Evolutionary conservation across 2,113 vertebrate species (phyloP), one percentile per base, ranked within the genome.

Genomic region (Amazona vittata): DNA sequence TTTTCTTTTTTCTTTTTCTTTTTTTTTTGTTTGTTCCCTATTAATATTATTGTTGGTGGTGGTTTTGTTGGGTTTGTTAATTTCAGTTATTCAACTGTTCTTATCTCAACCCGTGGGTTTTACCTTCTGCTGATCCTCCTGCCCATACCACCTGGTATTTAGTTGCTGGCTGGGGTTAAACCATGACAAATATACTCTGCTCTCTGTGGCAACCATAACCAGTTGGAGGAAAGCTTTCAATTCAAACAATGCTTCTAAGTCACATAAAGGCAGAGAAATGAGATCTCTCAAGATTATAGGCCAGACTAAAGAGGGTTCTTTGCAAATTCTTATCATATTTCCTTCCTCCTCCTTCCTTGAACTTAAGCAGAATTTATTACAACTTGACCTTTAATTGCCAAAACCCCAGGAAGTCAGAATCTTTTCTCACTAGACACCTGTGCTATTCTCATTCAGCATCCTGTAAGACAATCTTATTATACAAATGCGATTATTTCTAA

Each of bases 251-350:
- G 28, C 12, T 60, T 59, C 6, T 17, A 81, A 67, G 41, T 44
- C 49, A 47, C 0, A 0, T n/a, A 77, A 16, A 25, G 31, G 10
- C 59, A 39, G 67, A 6, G 0, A 52, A 33, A 37, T 55, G 22
- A 75, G 24, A 41, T 43, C 43, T 47, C 68, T n/a, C 16, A 33
- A 33, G 53, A 89, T 5, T 28, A 10, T 3, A 49, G 35, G 44
- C 29, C 47, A 28, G 74, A 59, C 21, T 31, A 28, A 31, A 44
- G 26, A 75, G 11, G 3, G 12, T 10, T 62, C 73, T 57, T 65
- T 57, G 20, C 39, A 86, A 80, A 43, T 55, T 68, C 12, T 39
- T 71, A 28, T 1, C 14, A 5, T 28, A 12, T 46, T 83, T 71
- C 39, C 35, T 88, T 90, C 37, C 18, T 81, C 55, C 47, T 64